phyloP scores from a whole-genome alignment of 2,888 invertebrate species.

The Stenodera caucasica region DNA sequence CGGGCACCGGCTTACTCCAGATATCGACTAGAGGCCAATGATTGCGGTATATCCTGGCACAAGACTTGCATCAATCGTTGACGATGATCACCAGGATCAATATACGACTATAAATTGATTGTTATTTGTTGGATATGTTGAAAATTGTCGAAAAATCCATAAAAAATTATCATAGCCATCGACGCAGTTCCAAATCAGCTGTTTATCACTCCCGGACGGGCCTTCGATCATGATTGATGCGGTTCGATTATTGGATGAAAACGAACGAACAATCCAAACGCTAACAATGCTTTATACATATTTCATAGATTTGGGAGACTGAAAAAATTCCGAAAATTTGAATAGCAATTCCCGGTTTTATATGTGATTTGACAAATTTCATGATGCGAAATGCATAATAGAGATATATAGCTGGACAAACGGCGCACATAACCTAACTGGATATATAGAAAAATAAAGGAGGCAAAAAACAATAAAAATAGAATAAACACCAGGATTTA shows the following conservation, averaged over 20 bases:
- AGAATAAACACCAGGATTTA: background rate
- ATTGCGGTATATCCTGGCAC: conserved; percentile 50
- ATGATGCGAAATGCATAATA: conserved; percentile 42
- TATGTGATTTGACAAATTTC: conserved; percentile 47
- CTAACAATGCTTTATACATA: conserved; percentile 43
- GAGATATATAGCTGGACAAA: conserved; percentile 38
- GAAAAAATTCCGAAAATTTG: conserved; percentile 39
- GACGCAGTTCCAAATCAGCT: conserved; percentile 31
- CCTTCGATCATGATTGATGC: conserved; percentile 43
- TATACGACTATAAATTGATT: too few species aligned
- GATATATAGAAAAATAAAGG: too few species aligned
- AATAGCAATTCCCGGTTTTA: conserved; percentile 44
- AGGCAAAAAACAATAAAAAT: background rate
- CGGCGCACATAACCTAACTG: too few species aligned
- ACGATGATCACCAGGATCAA: background rate
- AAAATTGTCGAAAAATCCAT: too few species aligned
- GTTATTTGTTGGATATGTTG: too few species aligned
- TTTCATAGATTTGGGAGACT: conserved; percentile 37
- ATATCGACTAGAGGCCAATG: conserved; percentile 53
- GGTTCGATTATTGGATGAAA: conserved; percentile 40
- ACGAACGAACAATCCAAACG: conserved; percentile 33
- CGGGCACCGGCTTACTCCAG: conserved; percentile 56
- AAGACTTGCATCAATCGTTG: conserved; percentile 29
- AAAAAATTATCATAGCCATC: conserved; percentile 1
- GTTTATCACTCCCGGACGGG: conserved; percentile 31